Conservation (phyloP, 2,113 vertebrate genomes). For the Cygnus atratus region DNA sequence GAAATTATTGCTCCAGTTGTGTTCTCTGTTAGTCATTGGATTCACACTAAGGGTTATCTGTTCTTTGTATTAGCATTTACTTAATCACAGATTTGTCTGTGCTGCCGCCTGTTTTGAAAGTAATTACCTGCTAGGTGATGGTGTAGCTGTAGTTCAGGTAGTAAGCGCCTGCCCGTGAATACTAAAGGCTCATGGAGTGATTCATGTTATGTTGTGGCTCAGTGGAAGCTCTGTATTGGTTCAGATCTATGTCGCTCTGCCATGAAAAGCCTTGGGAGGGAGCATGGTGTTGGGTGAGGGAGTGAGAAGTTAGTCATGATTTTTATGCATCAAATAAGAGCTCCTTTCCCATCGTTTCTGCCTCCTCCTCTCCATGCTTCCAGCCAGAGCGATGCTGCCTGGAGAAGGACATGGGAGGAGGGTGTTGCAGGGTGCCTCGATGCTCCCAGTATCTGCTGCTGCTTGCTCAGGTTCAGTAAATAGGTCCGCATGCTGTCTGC, state of each 20-base stretch:
- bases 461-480: neutral
- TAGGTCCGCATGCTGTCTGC: neutral
- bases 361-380: neutral
- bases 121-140: neutral
- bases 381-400: neutral
- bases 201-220: neutral
- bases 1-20: neutral
- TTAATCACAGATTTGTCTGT: constrained; percentile 9
- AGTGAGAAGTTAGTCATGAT: neutral
- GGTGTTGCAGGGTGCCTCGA: neutral
- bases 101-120: neutral
- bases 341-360: neutral
- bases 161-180: neutral
- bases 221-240: neutral
- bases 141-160: fast-evolving
- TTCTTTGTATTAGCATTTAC: neutral
- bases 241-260: neutral
- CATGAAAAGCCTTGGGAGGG: neutral
- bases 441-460: fast-evolving
- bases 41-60: neutral
- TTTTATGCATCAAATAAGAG: neutral
- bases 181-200: neutral
- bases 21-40: neutral
- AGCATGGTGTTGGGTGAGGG: fast-evolving
- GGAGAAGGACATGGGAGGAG: fast-evolving